Percentiles rank a stretch among this genome's conserved stretches.
phyloP scores from a whole-genome alignment of 2,888 invertebrate genomes.

The Andrena flavipes region DNA sequence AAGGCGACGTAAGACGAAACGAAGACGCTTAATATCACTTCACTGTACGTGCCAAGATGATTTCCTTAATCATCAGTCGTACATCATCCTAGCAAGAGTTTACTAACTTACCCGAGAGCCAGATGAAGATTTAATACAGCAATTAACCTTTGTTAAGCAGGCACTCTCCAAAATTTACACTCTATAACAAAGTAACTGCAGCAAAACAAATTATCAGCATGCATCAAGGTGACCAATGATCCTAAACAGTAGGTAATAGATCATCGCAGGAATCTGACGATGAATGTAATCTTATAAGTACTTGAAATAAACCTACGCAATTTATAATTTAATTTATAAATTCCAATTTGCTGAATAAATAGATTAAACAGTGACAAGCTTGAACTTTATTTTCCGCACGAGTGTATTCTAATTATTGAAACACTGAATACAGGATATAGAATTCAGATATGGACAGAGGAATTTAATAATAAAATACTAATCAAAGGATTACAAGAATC shows the following conservation, averaged over 20 bases:
- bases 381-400: no score
- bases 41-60: conserved; percentile 13
- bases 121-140: conserved; percentile 16
- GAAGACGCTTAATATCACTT: conserved; percentile 36
- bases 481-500: neutral
- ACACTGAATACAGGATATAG: neutral
- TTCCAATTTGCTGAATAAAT: neutral
- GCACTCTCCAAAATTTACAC: neutral
- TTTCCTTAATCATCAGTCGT: conserved; percentile 37
- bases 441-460: neutral
- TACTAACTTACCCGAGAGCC: conserved; percentile 20
- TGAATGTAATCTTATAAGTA: no score
- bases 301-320: neutral
- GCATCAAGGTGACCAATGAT: no score
- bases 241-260: no score
- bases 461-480: neutral
- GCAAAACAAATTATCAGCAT: neutral
- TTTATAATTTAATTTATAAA: neutral
- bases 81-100: conserved; percentile 21
- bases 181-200: neutral
- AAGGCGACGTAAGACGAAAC: conserved; percentile 11
- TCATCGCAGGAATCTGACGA: no score
- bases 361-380: no score
- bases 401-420: neutral
- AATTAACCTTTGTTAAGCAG: conserved; percentile 38